Evolutionary conservation across 2,888 invertebrate genomes (phyloP), one percentile per base, ranked within the genome.

Genomic region (Podabrus alpinus): DNA sequence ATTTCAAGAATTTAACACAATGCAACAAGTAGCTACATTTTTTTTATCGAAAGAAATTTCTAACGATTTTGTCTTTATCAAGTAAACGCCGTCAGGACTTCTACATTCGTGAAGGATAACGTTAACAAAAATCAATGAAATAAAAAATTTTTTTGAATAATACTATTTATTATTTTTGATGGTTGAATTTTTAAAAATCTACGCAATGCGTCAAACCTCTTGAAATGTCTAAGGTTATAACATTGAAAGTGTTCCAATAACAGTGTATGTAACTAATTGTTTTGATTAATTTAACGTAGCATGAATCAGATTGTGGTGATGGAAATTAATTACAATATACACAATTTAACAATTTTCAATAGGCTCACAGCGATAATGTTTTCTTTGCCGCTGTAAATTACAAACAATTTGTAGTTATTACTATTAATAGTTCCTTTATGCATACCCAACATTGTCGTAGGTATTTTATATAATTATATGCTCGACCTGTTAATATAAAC

Each of bases 11-110:
- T 19, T 64, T 64, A 64, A 64, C 13, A 13, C 13, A 71, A 59
- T 17, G 71, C 71, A 71, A 71, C 71, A 71, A 71, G 71, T 71
- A 71, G 66, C 21, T 66, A 17, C 15, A 45, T 19, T 66, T 15
- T 59, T n/a, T 66, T 59, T 66, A 66, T n/a, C 45, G n/a, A 45
- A 45, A 45, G n/a, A 7, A 45, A 45, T 45, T 45, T 45, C 7
- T n/a, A 29, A 45, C 45, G 2, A 45, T 9, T n/a, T 45, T n/a
- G n/a, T 45, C n/a, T 9, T 45, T 45, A 45, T n/a, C 5, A 45
- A 7, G n/a, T 15, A n/a, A 19, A 64, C 62, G 62, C 19, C 13
- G 45, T 45, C 45, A 1, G 1, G 2, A n/a, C 9, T 7, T 19
- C 13, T 64, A 10, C 15, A 9, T 64, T 13, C 17, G 19, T 13